Evolutionary conservation across 1,140 invertebrate species (phyloP), one percentile per base, ranked within the genome.

Genomic region (Eciton burchellii): DNA sequence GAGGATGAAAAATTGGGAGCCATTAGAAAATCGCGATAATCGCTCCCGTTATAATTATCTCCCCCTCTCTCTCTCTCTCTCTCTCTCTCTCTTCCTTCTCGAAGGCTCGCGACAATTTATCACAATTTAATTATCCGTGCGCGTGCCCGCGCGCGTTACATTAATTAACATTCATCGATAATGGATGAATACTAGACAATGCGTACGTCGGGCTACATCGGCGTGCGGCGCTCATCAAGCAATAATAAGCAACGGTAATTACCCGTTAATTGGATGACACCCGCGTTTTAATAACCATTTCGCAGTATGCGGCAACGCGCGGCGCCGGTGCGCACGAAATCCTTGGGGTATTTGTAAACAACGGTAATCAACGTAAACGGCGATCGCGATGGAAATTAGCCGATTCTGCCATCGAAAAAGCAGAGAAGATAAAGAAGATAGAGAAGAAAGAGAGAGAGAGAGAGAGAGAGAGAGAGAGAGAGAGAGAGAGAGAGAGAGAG

Each of bases 111-210:
- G 49, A 77, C 74, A 79, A 79, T 68, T 76, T 79, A 70, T 68
- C 56, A 68, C 49, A 54, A 79, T 79, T 79, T 79, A 79, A 79
- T 79, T 79, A 79, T 79, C 63, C 63, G 62, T 63, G 21, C 63
- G 49, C 21, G 21, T 59, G 68, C 49, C 35, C 26, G 35, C 60
- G 16, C 21, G 63, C 49, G 74, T 79, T 43, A 68, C 41, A 45
- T 79, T 79, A 79, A 79, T 79, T 79, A 79, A 79, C 68, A 79
- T 79, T 79, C 63, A 79, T 79, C 63, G 74, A 79, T 79, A 79
- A 79, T 79, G 49, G 63, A n/a, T n/a, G n/a, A 79, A 79, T 79
- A 79, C 52, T 79, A 79, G 74, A 79, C 63, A 79, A 79, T 63
- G 45, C 62, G 74, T 79, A 14, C 65, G 49, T 79, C 63, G 35